phyloP scores from a whole-genome alignment of 2,113 vertebrate genomes.

The Pungitius pungitius region DNA sequence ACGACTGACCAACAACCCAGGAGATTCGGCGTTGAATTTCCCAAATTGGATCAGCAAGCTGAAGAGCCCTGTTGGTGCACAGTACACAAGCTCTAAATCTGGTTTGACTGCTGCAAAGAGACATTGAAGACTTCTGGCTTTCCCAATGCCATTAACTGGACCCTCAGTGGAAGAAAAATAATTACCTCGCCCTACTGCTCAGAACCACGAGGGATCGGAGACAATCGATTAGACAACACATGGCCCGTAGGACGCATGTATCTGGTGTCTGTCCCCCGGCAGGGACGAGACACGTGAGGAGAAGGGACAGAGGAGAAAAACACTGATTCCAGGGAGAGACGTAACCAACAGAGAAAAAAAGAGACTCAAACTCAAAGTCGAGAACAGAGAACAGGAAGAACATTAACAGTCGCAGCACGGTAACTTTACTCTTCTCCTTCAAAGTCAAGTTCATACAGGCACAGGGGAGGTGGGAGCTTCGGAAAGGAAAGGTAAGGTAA shows the following conservation, averaged over 20 bases:
- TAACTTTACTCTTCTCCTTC: slow-evolving; percentile 46
- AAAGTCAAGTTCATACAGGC: slow-evolving; percentile 76
- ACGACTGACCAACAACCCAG: slow-evolving; percentile 5
- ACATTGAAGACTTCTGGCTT: too few species aligned
- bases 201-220: slow-evolving; percentile 29
- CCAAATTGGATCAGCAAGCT: slow-evolving; percentile 9
- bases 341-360: slow-evolving; percentile 8
- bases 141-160: slow-evolving; percentile 58
- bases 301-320: slow-evolving; percentile 23
- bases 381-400: slow-evolving; percentile 45
- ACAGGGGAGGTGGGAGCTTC: slow-evolving; percentile 45
- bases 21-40: neutral
- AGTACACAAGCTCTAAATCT: slow-evolving; percentile 21
- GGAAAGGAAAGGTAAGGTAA: too few species aligned
- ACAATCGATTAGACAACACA: slow-evolving; percentile 51
- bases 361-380: slow-evolving; percentile 20
- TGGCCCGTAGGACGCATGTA: slow-evolving; percentile 34
- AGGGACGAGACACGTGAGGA: slow-evolving; percentile 11
- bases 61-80: neutral
- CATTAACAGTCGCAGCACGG: slow-evolving; percentile 56
- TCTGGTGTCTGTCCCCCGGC: slow-evolving; percentile 9
- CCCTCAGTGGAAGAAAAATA: slow-evolving; percentile 58
- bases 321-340: too few species aligned
- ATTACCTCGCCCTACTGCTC: slow-evolving; percentile 16
- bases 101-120: slow-evolving; percentile 13